Evolutionary conservation across 2,888 invertebrate genomes (phyloP).

Genomic region (Perizoma flavofasciatum): DNA sequence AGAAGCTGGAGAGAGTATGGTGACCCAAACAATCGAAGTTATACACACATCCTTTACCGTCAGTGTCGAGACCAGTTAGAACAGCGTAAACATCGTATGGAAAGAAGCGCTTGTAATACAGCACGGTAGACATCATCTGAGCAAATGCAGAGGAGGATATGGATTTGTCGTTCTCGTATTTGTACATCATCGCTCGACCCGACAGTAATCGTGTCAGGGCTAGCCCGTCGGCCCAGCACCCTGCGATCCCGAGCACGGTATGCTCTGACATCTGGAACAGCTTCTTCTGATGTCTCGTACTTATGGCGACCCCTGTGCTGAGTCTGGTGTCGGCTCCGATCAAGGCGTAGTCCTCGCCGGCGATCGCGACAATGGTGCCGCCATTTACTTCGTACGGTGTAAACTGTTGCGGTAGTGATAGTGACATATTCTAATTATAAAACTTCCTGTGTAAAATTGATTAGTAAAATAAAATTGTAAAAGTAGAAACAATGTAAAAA

Average conservation of each 20-base stretch:
- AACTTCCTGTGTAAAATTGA: constrained; percentile 60
- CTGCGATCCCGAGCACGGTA: constrained; percentile 96
- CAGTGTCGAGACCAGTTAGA: constrained; percentile 95
- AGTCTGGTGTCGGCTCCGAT: constrained; percentile 98
- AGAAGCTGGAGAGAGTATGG: constrained; percentile 92
- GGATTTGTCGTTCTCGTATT: constrained; percentile 95
- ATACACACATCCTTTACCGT: constrained; percentile 97
- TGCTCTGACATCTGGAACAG: constrained; percentile 91
- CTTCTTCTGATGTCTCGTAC: constrained; percentile 94
- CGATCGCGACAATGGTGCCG: constrained; percentile 97
- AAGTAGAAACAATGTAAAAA: no score
- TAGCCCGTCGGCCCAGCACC: constrained; percentile 99
- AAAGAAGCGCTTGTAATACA: constrained; percentile 98
- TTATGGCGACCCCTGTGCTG: constrained; percentile 95
- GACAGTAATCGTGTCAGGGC: constrained; percentile 93
- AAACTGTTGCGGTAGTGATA: constrained; percentile 78
- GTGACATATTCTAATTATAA: constrained; percentile 79
- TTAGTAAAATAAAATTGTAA: no score
- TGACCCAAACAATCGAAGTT: constrained; percentile 99
- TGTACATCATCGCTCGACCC: constrained; percentile 96
- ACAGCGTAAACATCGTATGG: constrained; percentile 98
- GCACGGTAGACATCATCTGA: constrained; percentile 97
- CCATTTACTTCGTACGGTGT: constrained; percentile 82
- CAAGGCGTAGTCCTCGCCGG: constrained; percentile 97
- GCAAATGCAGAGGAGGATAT: constrained; percentile 97